Evolutionary conservation across 1,140 invertebrate genomes (phyloP).

Genomic region (Plutomurus gul): DNA sequence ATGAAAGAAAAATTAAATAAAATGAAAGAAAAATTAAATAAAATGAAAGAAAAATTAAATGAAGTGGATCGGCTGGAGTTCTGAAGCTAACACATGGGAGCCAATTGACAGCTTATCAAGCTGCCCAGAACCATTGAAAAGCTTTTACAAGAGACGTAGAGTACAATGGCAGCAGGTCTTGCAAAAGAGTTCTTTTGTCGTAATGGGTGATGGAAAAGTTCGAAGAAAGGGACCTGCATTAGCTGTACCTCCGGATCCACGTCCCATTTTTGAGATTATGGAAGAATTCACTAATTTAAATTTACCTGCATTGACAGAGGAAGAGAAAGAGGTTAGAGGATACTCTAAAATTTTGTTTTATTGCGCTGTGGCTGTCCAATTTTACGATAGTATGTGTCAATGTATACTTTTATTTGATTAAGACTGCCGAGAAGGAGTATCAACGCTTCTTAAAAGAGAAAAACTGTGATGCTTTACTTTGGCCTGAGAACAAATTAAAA

Average conservation of each 20-base stretch:
- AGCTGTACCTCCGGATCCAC: conserved; percentile 45
- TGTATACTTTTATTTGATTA: background rate
- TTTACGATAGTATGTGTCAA: background rate
- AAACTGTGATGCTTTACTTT: background rate
- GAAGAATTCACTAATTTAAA: conserved; percentile 25
- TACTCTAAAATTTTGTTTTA: no score
- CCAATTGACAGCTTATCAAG: conserved; percentile 34
- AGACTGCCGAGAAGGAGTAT: background rate
- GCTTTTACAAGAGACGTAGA: conserved; percentile 35
- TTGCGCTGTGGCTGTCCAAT: no score
- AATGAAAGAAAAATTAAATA: no score
- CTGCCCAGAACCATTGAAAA: conserved; percentile 7
- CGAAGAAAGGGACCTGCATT: background rate
- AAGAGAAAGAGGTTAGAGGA: conserved; percentile 40
- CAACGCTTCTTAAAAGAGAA: background rate
- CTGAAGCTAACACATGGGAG: conserved; percentile 48
- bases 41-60: no score
- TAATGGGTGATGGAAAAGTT: conserved; percentile 37
- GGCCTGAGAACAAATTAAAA: conserved; percentile 28
- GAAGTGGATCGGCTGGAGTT: conserved; percentile 49
- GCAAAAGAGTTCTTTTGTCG: conserved; percentile 54
- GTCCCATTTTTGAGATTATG: conserved; percentile 25
- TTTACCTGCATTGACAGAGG: background rate
- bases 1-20: no score
- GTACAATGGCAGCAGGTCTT: conserved; percentile 16